Base-by-base conservation (phyloP, 2,797 vertebrate species). In the Sternotherus odoratus region DNA sequence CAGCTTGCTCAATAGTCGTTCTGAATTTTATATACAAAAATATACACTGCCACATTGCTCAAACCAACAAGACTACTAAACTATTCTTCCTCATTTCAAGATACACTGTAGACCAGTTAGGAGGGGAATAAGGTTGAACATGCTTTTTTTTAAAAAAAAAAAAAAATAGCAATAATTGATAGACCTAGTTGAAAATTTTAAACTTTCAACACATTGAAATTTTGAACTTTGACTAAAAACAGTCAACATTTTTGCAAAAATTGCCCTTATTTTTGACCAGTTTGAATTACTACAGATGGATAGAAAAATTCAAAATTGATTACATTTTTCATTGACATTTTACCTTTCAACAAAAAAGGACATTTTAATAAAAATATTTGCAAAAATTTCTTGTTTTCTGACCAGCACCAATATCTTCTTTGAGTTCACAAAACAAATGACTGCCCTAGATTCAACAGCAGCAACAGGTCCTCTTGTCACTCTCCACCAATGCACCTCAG, bases 21-120 rank as follows among this genome's bases (percentile, higher is more conserved):
- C 87, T 63, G 30, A 33, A 4, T 51, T 66, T 12, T 0, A 7
- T 56, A 39, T 48, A 24, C 28, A 15, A 17, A 63, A 43, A 39
- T 43, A 8, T 43, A 11, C 16, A 6, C 11, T 33, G 1, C 1
- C 8, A 21, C 46, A 12, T 0, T 0, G 8, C 57, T 0, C 5
- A 79, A 46, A 28, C 57, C 56, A 26, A 8, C 0, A 2, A 46
- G 49, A 3, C 36, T 33, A 2, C 8, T 33, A 51, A 49, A 60
- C n/a, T 60, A 12, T 23, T 77, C 72, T 30, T 49, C 23, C 46
- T n/a, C 33, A 49, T 75, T 46, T 28, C 72, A 75, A 75, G 72
- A 46, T 75, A 48, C 43, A 30, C 16, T 15, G 46, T 26, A 30
- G 72, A 30, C 39, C 30, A 48, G 26, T 30, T 46, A 75, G 15